A percentile compares a stretch with the other conserved stretches of the same genome.
Conservation (phyloP, 2,113 vertebrate genomes). For the Xerus inauris region DNA sequence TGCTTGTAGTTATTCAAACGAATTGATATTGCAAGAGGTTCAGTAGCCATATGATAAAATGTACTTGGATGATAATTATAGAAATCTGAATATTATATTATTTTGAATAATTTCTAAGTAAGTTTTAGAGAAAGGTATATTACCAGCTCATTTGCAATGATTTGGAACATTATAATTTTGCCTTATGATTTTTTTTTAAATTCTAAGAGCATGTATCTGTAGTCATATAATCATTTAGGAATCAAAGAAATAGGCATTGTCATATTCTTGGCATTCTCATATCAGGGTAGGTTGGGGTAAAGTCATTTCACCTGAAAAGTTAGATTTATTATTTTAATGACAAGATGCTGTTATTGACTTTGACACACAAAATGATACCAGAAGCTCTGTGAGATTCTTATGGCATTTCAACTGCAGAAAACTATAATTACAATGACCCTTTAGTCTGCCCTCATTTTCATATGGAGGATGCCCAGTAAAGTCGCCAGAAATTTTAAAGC, state of each 20-base stretch:
- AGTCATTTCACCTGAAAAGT: slow-evolving; percentile 37
- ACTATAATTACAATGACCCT: slow-evolving; percentile 43
- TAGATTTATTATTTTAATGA: slow-evolving; percentile 55
- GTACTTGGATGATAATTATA: not conserved
- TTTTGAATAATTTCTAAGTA: not conserved
- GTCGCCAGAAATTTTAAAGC: slow-evolving; percentile 69
- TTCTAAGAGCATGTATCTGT: not conserved
- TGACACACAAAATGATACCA: slow-evolving; percentile 45
- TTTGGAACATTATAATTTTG: not conserved
- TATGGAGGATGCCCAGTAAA: not conserved
- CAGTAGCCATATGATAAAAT: not conserved
- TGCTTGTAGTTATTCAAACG: not conserved
- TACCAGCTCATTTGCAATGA: not conserved
- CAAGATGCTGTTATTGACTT: slow-evolving; percentile 42
- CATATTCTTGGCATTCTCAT: slow-evolving; percentile 10
- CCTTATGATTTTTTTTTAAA: not conserved
- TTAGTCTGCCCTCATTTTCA: slow-evolving; percentile 11
- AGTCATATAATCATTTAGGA: slow-evolving; percentile 1
- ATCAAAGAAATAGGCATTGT: slow-evolving; percentile 1
- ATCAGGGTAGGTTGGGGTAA: not conserved
- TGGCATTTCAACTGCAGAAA: not conserved
- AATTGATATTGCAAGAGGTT: not conserved
- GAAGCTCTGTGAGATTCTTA: slow-evolving; percentile 35
- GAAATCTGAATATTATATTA: slow-evolving; percentile 2
- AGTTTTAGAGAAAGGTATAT: not conserved